Evolutionary conservation across 53 echinoderm and acorn worm genomes (phyloP).

Genomic region (Henricia sp.): DNA sequence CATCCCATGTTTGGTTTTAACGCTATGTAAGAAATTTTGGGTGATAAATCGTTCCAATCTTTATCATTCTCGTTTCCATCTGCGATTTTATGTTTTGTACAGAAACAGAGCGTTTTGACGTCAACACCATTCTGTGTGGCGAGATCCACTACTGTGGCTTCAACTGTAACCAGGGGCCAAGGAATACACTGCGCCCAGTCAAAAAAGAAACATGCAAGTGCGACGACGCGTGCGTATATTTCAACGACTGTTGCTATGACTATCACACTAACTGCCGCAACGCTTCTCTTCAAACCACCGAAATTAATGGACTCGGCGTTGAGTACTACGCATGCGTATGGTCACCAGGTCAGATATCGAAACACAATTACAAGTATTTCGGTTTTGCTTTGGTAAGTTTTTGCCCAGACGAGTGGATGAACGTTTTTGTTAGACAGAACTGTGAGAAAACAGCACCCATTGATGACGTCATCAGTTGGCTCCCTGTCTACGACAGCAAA

Average conservation of each 20-base stretch:
- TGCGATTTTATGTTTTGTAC: not conserved
- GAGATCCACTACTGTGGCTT: slow-evolving; percentile 11
- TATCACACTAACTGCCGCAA: slow-evolving; percentile 22
- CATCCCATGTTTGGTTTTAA: too few species aligned
- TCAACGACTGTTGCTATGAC: slow-evolving; percentile 74
- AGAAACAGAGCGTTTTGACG: not conserved
- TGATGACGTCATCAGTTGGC: slow-evolving; percentile 67
- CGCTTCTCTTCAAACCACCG: not conserved
- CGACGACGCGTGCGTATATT: slow-evolving; percentile 52
- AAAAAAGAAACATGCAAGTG: slow-evolving; percentile 55
- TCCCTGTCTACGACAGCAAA: slow-evolving; percentile 66
- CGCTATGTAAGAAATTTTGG: too few species aligned
- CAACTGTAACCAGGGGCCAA: slow-evolving; percentile 3
- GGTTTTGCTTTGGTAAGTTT: slow-evolving; percentile 43
- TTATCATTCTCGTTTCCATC: not conserved
- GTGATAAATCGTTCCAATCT: not conserved
- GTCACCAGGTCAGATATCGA: not conserved
- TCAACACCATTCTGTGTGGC: not conserved
- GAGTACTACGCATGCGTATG: slow-evolving; percentile 15
- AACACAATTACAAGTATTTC: not conserved
- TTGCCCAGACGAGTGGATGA: slow-evolving; percentile 6
- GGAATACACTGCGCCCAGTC: not conserved
- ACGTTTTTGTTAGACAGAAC: not conserved
- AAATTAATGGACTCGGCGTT: not conserved
- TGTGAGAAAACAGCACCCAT: slow-evolving; percentile 42